Base-by-base conservation (phyloP, 2,888 invertebrate genomes). In the Hipparchia sbordonii region DNA sequence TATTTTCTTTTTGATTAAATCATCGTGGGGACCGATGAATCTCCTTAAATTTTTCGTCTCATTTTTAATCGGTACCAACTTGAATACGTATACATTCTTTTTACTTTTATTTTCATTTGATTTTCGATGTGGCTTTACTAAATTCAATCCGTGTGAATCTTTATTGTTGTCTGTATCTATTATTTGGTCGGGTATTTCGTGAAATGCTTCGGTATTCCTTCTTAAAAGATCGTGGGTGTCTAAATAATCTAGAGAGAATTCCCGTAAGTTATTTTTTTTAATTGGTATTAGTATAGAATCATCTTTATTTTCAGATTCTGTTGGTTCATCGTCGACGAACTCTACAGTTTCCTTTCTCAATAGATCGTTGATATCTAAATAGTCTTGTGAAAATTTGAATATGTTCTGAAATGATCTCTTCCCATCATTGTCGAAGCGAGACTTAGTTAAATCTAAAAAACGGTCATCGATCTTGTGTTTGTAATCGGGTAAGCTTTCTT, bases 291-390 rank as follows among this genome's bases (percentile, higher is more conserved):
- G 0, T 5, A 39, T 39, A 39, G 39, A 39, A 39, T 39, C 3
- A 5, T 39, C 5, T 39, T 39, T 39, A 39, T 5, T 39, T 39
- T 39, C 39, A 39, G 39, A 39, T 39, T 39, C 39, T 39, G 39
- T 39, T 39, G 39, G 2, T 2, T 39, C 39, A 2, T 39, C 39
- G 39, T 39, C 5, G 3, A 39, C 39, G 1, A 39, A 39, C 2
- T 39, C 39, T 2, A 5, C 39, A 39, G 8, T 33, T 59, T 59
- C 33, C 9, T 33, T 57, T n/a, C 76, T 33, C 7, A 76, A 5
- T 1, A 82, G 52, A 33, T 81, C 81, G 1, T 72, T 63, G 0
- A 80, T 61, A 10, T 82, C 79, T 0, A 81, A 6, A 39, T 80
- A 82, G 10, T 84, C 78, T 7, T 70, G 67, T 0, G 81, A 67